Evolutionary conservation across 1,140 invertebrate species (phyloP), one percentile per base, ranked within the genome.

Genomic region (Drosophila kurseongensis): DNA sequence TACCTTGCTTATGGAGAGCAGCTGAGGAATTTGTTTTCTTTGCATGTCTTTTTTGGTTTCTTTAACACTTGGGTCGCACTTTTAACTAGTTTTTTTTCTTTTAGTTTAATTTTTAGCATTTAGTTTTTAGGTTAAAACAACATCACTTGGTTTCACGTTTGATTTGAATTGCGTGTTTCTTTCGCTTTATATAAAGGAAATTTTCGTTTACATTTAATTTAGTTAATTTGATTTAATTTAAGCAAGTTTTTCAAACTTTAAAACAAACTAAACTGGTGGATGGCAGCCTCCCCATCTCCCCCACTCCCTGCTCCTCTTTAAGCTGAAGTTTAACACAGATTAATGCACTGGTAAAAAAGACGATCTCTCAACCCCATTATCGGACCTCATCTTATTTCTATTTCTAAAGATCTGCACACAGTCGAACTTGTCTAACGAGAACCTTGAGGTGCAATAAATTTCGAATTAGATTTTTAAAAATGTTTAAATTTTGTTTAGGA

Each of bases 101-200:
- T 75, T 77, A 71, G 56, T 88, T 88, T 75, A 63, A 85, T 89
- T 89, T 83, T 71, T 78, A 69, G 58, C 52, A 65, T 78, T 78
- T 71, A 71, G 66, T 78, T 78, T 88, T 78, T 63, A 90, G 88
- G 84, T 83, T 83, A 91, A 82, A 83, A 89, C 79, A 91, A 91
- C 90, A 91, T 91, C 89, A 91, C 90, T 91, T 91, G 80, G 89
- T 91, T 91, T 91, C 90, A 91, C 74, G 85, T 91, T 91, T 91
- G 90, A 91, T 91, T 91, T 91, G 73, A 88, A 88, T 91, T 75
- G 68, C 68, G 68, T 72, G 66, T 58, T 48, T 57, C 67, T 71
- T 72, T 71, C 65, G 65, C 65, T 68, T 68, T 68, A 54, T 68
- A 68, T 58, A 67, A 67, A 51, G 60, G 65, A 65, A 67, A 68